A percentile compares a stretch with the other conserved stretches of the same genome.
Conservation (phyloP, 2,888 invertebrate genomes). For the Euplagia quadripunctaria region DNA sequence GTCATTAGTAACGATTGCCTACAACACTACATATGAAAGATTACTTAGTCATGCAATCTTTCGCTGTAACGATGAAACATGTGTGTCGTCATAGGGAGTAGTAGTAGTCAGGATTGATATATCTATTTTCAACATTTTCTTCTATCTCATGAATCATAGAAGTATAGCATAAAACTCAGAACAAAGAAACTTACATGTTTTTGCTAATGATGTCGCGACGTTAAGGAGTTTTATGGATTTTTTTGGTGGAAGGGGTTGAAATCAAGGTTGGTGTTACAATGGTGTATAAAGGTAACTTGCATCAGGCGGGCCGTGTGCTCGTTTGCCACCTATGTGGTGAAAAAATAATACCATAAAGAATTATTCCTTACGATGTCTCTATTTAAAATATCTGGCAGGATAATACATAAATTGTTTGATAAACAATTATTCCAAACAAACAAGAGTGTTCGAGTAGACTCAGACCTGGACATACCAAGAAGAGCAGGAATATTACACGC, state of each 20-base stretch:
- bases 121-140: constrained; percentile 48
- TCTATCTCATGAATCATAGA: constrained; percentile 18
- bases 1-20: constrained; percentile 44
- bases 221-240: background rate
- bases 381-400: too few relatives aligned
- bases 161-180: constrained; percentile 44
- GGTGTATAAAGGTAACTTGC: too few relatives aligned
- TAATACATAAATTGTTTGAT: background rate
- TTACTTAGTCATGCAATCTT: constrained; percentile 70
- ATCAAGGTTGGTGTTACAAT: too few relatives aligned
- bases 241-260: too few relatives aligned
- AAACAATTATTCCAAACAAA: background rate
- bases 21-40: constrained; percentile 66
- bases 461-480: background rate
- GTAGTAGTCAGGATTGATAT: constrained; percentile 54
- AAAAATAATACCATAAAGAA: background rate
- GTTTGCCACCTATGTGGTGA: too few relatives aligned
- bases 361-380: background rate
- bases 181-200: constrained; percentile 32
- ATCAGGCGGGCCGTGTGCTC: too few relatives aligned
- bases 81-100: constrained; percentile 57
- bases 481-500: background rate
- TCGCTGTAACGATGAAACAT: constrained; percentile 78
- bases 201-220: background rate
- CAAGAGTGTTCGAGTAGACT: background rate